A percentile compares a stretch with the other conserved stretches of the same genome.
phyloP scores from a whole-genome alignment of 2,888 invertebrate genomes.

The Caradrina clavipalpis region DNA sequence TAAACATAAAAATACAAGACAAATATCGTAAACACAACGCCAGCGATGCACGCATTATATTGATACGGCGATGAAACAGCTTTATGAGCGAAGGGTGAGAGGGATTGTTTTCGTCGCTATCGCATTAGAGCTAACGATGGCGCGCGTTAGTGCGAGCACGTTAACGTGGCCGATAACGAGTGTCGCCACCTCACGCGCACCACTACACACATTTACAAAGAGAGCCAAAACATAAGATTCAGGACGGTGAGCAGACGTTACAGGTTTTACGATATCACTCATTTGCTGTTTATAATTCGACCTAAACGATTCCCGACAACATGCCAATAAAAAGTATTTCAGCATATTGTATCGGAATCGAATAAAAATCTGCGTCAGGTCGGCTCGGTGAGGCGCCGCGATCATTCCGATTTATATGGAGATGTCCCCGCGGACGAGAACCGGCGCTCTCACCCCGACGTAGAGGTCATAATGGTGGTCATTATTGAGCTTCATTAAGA shows the following conservation, averaged over 20 bases:
- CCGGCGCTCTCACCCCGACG: constrained; percentile 32
- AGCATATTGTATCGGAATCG: constrained; percentile 59
- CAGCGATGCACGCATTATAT: constrained; percentile 36
- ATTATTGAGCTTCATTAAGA: constrained; percentile 51
- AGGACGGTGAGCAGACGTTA: background rate
- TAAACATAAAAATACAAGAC: constrained; percentile 12
- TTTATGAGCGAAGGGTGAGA: constrained; percentile 45
- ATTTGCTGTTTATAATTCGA: constrained; percentile 10
- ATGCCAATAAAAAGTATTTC: constrained; percentile 48
- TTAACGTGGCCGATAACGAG: constrained; percentile 49
- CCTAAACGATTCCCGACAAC: constrained; percentile 24
- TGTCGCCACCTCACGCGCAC: constrained; percentile 24
- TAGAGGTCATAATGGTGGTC: constrained; percentile 44
- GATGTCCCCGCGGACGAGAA: constrained; percentile 45
- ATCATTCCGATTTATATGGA: constrained; percentile 65
- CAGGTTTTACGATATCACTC: constrained; percentile 12
- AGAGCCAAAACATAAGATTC: constrained; percentile 9
- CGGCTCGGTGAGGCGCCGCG: constrained; percentile 20
- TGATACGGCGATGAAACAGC: constrained; percentile 33
- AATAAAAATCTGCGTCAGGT: constrained; percentile 52
- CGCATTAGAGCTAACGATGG: constrained; percentile 62
- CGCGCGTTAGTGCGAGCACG: constrained; percentile 53
- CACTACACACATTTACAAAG: constrained; percentile 22
- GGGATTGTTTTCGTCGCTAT: constrained; percentile 61
- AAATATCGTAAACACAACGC: constrained; percentile 11